Base-by-base conservation (phyloP, 2,113 vertebrate species). In the Caranx ignobilis region DNA sequence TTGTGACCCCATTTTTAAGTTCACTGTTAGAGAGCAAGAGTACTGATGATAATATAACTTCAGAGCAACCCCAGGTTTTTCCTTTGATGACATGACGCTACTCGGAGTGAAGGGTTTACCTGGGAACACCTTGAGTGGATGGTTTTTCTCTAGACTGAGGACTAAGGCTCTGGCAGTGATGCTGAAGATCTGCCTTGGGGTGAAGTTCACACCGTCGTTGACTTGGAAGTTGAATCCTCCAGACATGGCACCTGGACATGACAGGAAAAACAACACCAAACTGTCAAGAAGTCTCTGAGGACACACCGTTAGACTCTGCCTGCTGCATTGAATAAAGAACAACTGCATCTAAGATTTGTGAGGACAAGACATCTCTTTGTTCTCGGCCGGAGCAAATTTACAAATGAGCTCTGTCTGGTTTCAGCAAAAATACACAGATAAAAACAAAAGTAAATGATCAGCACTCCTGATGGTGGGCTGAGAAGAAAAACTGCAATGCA, bases 141-240 rank as follows among this genome's bases (percentile, higher is more conserved):
- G 94, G 82, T 96, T 98, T 50, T 82, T 94, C 94, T 96, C 95
- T 65, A 97, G 77, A 68, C 43, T 95, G 60, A 98, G 89, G 57
- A 96, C 81, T 45, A 97, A 90, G 0, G 26, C 90, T 85, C 15
- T 90, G 82, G 96, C 96, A 0, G 95, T 97, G 91, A 98, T 94
- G 82, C 95, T 97, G 90, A 98, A 98, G 91, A 96, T 97, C 81
- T 97, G 96, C 37, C 78, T 79, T 41, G 96, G 95, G 86, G 95
- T 93, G 71, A 96, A 96, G 90, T 98, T 98, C 89, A 97, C 88
- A 48, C 97, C 96, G 45, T 98, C 97, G 15, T 96, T 98, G 41
- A 97, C 96, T 84, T 98, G 96, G 87, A 99, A 98, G 90, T 54
- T 97, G 90, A 98, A 99, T 10, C 96, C 96, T 90, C 97, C 97